A percentile compares a stretch with the other conserved stretches of the same genome.
Conservation (phyloP, 2,888 invertebrate genomes). For the Clistopyga incitator region DNA sequence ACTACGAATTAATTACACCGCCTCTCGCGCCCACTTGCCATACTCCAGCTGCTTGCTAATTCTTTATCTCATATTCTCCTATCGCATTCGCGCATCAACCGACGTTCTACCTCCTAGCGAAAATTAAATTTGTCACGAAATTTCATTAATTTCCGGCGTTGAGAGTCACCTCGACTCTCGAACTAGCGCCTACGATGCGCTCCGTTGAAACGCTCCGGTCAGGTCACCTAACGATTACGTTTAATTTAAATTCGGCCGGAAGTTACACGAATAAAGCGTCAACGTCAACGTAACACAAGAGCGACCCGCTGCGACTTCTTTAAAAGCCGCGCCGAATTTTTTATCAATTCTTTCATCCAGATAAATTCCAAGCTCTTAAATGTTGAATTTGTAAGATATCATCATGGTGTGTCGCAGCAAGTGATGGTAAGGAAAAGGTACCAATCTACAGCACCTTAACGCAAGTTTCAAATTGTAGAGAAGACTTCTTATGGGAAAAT, state of each 20-base stretch:
- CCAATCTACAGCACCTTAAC: too few species aligned
- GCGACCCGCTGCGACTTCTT: slow-evolving; percentile 26
- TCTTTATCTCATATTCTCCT: slow-evolving; percentile 51
- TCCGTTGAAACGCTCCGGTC: slow-evolving; percentile 41
- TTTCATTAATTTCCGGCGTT: slow-evolving; percentile 66
- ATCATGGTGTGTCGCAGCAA: background rate
- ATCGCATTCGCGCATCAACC: slow-evolving; percentile 18
- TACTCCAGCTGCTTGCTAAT: slow-evolving; percentile 56
- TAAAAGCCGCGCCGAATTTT: slow-evolving; percentile 26
- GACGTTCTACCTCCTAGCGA: slow-evolving; percentile 25
- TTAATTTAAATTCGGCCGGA: slow-evolving; percentile 63
- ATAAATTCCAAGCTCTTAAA: background rate
- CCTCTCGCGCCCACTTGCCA: slow-evolving; percentile 33
- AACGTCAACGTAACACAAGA: slow-evolving; percentile 23
- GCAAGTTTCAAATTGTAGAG: too few species aligned
- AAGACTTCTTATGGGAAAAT: too few species aligned
- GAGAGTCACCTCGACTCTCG: slow-evolving; percentile 30
- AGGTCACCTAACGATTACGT: slow-evolving; percentile 60
- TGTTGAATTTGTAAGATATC: background rate
- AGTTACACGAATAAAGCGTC: slow-evolving; percentile 11
- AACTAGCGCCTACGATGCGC: slow-evolving; percentile 19
- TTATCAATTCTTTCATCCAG: background rate
- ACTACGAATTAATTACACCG: slow-evolving; percentile 63
- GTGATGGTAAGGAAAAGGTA: too few species aligned
- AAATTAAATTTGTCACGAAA: slow-evolving; percentile 68